Evolutionary conservation across 2,888 invertebrate genomes (phyloP).

Genomic region (Mesodorylaimus sp.): DNA sequence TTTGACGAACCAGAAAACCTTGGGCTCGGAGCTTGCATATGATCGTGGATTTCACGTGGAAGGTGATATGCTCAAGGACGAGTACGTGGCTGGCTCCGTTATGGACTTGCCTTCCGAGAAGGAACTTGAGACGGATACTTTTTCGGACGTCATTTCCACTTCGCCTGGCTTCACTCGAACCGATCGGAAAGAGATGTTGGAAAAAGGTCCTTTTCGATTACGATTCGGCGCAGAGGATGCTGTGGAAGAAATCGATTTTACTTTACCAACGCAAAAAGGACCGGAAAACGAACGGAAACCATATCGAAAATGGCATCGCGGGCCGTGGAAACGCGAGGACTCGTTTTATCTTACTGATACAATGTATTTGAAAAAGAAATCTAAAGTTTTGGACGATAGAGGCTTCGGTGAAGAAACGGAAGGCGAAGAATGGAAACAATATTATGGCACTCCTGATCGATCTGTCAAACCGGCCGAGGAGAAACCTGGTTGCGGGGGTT

Average conservation of each 20-base stretch:
- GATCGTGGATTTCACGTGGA: slow-evolving; percentile 6
- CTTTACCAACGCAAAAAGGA: too few species aligned
- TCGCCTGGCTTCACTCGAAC: background rate
- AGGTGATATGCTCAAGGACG: slow-evolving; percentile 1
- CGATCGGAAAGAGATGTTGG: background rate
- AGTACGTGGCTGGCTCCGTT: slow-evolving; percentile 2
- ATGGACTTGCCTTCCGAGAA: background rate
- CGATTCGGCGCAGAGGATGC: slow-evolving; percentile 16
- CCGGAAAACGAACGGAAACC: too few species aligned
- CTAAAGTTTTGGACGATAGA: background rate
- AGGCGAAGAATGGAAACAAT: slow-evolving; percentile 12
- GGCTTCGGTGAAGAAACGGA: too few species aligned
- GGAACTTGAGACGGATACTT: too few species aligned
- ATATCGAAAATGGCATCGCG: too few species aligned
- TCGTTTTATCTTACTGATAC: background rate
- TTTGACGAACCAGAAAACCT: too few species aligned
- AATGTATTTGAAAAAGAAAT: background rate
- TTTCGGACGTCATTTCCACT: too few species aligned
- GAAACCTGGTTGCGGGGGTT: slow-evolving; percentile 33
- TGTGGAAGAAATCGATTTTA: slow-evolving; percentile 19
- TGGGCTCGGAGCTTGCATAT: background rate
- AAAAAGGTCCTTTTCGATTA: background rate
- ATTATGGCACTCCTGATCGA: slow-evolving; percentile 27
- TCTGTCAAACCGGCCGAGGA: slow-evolving; percentile 19
- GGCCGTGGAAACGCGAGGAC: too few species aligned